A percentile compares a stretch with the other conserved stretches of the same genome.
These are phyloP conservation scores for Oplegnathus fasciatus DNA, from an alignment of 2,113 vertebrate genomes.

Conservation along the genomic window DNA sequence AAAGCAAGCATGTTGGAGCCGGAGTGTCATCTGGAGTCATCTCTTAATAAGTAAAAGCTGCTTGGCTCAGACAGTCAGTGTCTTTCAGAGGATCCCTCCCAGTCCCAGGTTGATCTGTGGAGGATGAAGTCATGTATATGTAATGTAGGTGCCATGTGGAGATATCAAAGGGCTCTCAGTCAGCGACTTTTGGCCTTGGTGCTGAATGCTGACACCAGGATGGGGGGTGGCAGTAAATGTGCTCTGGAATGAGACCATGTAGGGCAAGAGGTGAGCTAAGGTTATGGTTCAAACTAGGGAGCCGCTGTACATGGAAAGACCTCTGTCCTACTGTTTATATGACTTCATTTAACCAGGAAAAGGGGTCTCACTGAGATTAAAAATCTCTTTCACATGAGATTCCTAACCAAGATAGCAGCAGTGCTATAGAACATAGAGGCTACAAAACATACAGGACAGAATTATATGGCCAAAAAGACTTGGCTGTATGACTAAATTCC, in stretches of 20 bases:
- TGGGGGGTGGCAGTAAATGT: neutral
- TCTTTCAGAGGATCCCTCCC: neutral
- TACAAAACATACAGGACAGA: neutral
- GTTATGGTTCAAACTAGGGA: neutral
- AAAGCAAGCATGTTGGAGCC: neutral
- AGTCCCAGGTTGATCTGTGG: neutral
- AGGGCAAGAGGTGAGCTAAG: neutral
- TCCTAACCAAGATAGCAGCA: neutral
- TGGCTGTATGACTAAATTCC: neutral
- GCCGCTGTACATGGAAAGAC: neutral
- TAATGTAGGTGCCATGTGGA: conserved; percentile 22
- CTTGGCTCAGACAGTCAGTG: neutral
- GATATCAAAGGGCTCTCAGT: conserved; percentile 6
- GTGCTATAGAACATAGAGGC: neutral
- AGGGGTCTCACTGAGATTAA: neutral
- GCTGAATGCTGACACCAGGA: neutral
- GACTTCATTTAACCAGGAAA: neutral
- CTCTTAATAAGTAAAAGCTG: conserved; percentile 11
- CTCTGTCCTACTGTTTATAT: neutral
- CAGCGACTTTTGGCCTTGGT: conserved; percentile 12
- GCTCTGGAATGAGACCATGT: neutral
- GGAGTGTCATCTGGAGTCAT: neutral
- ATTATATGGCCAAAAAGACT: neutral
- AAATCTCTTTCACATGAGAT: neutral
- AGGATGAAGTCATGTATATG: conserved; percentile 1